Percentiles rank a stretch among this genome's conserved stretches.
Conservation (phyloP, 2,888 invertebrate species). For the Pseudococcus viburni region DNA sequence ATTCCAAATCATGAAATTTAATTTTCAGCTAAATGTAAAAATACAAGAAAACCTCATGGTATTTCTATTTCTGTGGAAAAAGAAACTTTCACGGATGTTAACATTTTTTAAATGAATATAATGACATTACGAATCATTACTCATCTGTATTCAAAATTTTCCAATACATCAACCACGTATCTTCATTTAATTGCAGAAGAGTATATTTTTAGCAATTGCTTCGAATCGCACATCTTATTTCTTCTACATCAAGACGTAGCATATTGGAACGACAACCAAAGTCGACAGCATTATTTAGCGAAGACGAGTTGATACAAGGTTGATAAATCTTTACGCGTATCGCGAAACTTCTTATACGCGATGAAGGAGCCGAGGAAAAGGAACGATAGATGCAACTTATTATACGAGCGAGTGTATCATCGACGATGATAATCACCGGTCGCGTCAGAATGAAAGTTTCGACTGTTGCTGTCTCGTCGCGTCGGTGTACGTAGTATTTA, state of each 20-base stretch:
- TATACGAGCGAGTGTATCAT: background rate
- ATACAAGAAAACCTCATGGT: too few species aligned
- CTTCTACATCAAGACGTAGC: background rate
- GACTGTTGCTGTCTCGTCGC: slow-evolving; percentile 39
- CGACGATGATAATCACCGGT: slow-evolving; percentile 17
- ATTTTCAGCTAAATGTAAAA: too few species aligned
- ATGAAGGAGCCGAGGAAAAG: background rate
- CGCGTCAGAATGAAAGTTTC: slow-evolving; percentile 23
- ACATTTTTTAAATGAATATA: too few species aligned
- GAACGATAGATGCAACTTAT: slow-evolving; percentile 3
- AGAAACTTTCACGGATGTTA: too few species aligned
- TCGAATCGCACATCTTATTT: background rate
- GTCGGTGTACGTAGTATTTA: background rate
- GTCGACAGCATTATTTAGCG: too few species aligned
- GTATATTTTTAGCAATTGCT: background rate
- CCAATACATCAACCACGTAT: background rate
- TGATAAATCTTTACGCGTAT: background rate
- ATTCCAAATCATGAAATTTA: too few species aligned
- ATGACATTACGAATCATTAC: too few species aligned
- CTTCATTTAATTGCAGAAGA: background rate
- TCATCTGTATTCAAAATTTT: background rate
- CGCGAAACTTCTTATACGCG: too few species aligned
- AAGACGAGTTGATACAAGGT: background rate
- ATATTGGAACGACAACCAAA: background rate
- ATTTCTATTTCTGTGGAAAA: too few species aligned